A percentile compares a stretch with the other conserved stretches of the same genome.
phyloP scores from a whole-genome alignment of 2,113 vertebrate genomes.

The western clawed frog (Xenopus tropicalis) region UCB_Xtro_10.0 CM004448.2:141127501-141128000 shows the following conservation, averaged over 20 bases:
- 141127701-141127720: background rate
- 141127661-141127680: slow-evolving; percentile 33
- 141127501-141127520: background rate
- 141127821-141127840: too few species aligned
- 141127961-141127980: too few species aligned
- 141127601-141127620: slow-evolving; percentile 5
- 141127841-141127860: too few species aligned
- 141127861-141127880: too few species aligned
- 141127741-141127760: background rate
- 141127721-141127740: slow-evolving; percentile 4
- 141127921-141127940: too few species aligned
- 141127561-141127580: slow-evolving; percentile 3
- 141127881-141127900: too few species aligned
- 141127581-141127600: slow-evolving; percentile 29
- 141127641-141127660: slow-evolving; percentile 14
- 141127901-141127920: too few species aligned
- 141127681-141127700: background rate
- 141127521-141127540: background rate
- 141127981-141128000: too few species aligned
- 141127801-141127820: too few species aligned
- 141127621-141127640: slow-evolving; percentile 36
- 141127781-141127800: too few species aligned
- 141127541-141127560: background rate
- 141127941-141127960: too few species aligned
- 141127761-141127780: background rate